These are phyloP conservation scores for Ganaspis sp. DNA, from an alignment of 1,140 invertebrate species.

Conservation along the genomic window DNA sequence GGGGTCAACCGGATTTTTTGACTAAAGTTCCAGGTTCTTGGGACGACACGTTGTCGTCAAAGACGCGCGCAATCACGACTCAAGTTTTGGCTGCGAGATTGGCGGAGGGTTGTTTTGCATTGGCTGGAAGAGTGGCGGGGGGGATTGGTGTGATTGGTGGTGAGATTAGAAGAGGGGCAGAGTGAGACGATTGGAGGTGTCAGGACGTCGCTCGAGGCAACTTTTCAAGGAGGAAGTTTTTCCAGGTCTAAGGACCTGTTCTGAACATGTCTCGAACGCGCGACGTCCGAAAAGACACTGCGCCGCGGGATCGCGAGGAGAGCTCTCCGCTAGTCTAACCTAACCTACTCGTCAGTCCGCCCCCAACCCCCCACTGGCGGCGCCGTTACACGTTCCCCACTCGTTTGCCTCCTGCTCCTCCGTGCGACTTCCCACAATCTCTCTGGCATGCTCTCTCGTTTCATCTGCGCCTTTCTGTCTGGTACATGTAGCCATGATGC, in stretches of 20 bases:
- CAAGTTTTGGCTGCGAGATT: conserved; percentile 18
- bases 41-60: not conserved
- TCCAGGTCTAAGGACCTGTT: conserved; percentile 30
- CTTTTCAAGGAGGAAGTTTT: not conserved
- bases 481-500: not conserved
- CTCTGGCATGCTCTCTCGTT: conserved; percentile 40
- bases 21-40: not conserved
- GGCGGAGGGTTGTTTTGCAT: conserved; percentile 55
- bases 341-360: conserved; percentile 49
- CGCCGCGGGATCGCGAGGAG: conserved; percentile 48
- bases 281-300: conserved; percentile 71
- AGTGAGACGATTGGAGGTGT: conserved; percentile 29
- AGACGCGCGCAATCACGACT: conserved; percentile 43
- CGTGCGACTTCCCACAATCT: conserved; percentile 33
- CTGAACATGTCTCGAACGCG: conserved; percentile 60
- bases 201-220: conserved; percentile 30
- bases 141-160: conserved; percentile 26
- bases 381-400: conserved; percentile 48
- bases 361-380: conserved; percentile 43
- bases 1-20: not conserved
- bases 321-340: conserved; percentile 49
- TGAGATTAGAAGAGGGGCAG: conserved; percentile 27
- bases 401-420: conserved; percentile 32
- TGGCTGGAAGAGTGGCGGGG: conserved; percentile 54
- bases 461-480: conserved; percentile 45